Conservation (phyloP, 2,888 invertebrate species). For the Trisateles emortualis region DNA sequence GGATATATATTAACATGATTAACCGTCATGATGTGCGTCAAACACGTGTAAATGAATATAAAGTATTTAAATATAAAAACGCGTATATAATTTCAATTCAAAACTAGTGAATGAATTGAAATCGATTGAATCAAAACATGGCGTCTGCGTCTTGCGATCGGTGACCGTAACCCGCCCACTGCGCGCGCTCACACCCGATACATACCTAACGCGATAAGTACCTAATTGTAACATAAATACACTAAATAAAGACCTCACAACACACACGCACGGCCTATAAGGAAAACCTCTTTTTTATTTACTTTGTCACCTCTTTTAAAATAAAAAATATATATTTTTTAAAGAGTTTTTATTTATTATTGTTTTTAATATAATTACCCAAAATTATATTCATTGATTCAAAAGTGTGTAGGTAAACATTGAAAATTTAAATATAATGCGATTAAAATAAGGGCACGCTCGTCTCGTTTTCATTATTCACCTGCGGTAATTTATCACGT, state of each 20-base stretch:
- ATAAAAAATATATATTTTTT: conserved; percentile 5
- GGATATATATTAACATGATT: not conserved
- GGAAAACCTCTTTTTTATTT: conserved; percentile 18
- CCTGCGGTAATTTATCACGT: conserved; percentile 49
- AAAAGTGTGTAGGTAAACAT: conserved; percentile 17
- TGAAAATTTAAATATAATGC: conserved; percentile 36
- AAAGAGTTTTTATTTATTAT: conserved; percentile 2
- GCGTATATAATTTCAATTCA: conserved; percentile 24
- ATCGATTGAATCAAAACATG: conserved; percentile 47
- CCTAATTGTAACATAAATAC: conserved; percentile 49
- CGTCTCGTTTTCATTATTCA: conserved; percentile 43
- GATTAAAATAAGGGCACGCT: conserved; percentile 36
- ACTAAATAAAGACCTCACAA: conserved; percentile 47
- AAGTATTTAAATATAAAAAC: conserved; percentile 3
- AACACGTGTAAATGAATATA: conserved; percentile 1
- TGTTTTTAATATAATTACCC: conserved; percentile 25
- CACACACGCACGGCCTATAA: conserved; percentile 15
- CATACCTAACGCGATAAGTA: conserved; percentile 44
- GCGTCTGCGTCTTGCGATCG: conserved; percentile 35
- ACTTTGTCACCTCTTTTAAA: not conserved
- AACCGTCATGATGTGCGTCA: conserved; percentile 2
- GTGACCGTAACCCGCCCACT: conserved; percentile 49
- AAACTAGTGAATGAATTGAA: conserved; percentile 48
- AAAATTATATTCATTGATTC: conserved; percentile 30
- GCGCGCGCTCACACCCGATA: conserved; percentile 30